Evolutionary conservation across 1,140 invertebrate genomes (phyloP).

Genomic region (Diorhabda sublineata): DNA sequence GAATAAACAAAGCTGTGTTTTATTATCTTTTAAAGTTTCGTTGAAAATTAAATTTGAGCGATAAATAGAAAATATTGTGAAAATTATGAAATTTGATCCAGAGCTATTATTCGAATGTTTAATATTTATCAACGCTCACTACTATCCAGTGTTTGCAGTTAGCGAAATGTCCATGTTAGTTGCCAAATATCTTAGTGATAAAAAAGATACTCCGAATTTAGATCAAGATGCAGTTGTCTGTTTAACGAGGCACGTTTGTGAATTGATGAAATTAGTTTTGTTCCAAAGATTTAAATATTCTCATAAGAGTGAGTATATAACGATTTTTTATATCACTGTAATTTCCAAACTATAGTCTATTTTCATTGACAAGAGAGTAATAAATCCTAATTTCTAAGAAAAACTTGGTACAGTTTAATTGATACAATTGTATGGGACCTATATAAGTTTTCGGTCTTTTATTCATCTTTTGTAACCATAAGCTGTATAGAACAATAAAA

Average conservation of each 20-base stretch:
- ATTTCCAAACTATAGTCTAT: too few relatives aligned
- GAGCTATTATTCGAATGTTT: conserved; percentile 40
- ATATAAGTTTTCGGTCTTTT: too few relatives aligned
- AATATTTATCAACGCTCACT: conserved; percentile 36
- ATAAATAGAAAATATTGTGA: not conserved
- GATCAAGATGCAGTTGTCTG: conserved; percentile 32
- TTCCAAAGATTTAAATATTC: conserved; percentile 33
- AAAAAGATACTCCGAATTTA: conserved; percentile 29
- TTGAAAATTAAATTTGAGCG: too few relatives aligned
- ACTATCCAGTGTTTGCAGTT: conserved; percentile 34
- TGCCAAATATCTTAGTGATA: conserved; percentile 31
- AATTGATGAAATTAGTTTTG: conserved; percentile 33
- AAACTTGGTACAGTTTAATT: too few relatives aligned
- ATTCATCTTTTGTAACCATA: too few relatives aligned
- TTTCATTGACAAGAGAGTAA: too few relatives aligned
- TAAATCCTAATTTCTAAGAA: too few relatives aligned
- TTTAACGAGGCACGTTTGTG: conserved; percentile 26
- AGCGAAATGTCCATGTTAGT: conserved; percentile 32
- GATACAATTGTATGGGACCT: too few relatives aligned
- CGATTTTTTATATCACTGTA: too few relatives aligned
- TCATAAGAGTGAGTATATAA: conserved; percentile 28
- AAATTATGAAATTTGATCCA: conserved; percentile 33
- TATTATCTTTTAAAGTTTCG: too few relatives aligned
- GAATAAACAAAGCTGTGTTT: too few relatives aligned
- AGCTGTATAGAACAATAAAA: too few relatives aligned